A percentile compares a stretch with the other conserved stretches of the same genome.
Conservation (phyloP, 2,113 vertebrate species). For the Trichechus manatus region DNA sequence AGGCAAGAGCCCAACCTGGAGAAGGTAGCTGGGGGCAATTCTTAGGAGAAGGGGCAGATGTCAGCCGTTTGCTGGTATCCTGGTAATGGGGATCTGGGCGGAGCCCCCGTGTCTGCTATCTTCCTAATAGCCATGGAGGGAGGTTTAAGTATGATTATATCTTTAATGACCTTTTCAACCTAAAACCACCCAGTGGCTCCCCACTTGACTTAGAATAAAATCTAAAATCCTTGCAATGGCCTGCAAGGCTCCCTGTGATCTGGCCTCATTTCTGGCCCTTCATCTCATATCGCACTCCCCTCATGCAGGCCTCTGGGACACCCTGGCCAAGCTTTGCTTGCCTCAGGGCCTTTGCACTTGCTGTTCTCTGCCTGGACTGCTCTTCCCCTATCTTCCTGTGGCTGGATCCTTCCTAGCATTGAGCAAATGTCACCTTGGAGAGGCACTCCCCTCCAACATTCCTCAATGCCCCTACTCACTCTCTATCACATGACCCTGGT, state of each 20-base stretch:
- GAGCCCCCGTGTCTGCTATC: background rate
- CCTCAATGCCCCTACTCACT: accelerated
- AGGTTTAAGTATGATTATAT: background rate
- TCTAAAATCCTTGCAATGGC: background rate
- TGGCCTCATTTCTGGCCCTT: background rate
- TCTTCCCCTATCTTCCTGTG: background rate
- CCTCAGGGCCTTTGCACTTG: too few species aligned
- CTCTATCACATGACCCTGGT: accelerated
- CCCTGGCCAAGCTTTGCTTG: background rate
- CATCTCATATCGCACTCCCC: background rate
- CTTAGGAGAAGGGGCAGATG: background rate
- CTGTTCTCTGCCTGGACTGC: background rate
- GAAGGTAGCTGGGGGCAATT: background rate
- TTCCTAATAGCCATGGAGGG: background rate
- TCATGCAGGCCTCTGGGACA: accelerated
- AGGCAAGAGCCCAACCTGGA: background rate
- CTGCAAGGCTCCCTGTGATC: background rate
- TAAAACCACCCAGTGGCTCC: background rate
- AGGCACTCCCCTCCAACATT: background rate
- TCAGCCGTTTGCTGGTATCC: background rate
- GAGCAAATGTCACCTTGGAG: background rate
- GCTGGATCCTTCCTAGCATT: background rate
- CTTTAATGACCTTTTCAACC: background rate
- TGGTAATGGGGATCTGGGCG: background rate
- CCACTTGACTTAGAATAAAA: too few species aligned